Evolutionary conservation across 2,888 invertebrate genomes (phyloP), one percentile per base, ranked within the genome.

Genomic region (Rhingia campestris): DNA sequence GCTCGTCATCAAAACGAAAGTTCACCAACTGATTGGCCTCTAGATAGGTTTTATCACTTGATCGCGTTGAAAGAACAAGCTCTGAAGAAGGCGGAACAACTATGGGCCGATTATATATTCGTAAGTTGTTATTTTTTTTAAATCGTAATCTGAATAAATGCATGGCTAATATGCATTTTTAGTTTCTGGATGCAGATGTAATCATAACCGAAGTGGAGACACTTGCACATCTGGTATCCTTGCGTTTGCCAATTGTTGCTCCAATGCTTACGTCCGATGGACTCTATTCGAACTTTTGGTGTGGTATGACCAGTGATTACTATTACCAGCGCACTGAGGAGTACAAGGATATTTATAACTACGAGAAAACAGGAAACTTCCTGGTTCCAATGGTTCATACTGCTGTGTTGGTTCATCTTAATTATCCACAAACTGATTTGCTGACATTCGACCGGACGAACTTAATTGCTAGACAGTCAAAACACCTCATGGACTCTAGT

Each of bases 261-360:
- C 98, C 99, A 0, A 95, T 98, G 95, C 92, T 99, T 37, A 92
- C 94, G 67, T 96, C 98, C 0, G 96, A 97, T 79, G 96, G 96
- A 10, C 91, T 96, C 43, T 99, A 98, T 91, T 97, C 97, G 14
- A 99, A 99, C 91, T 99, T 97, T 91, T 99, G 99, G 99, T 96
- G 96, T 87, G 98, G 96, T 4, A 98, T 99, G 96, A 94, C 96
- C 0, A 93, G 94, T 0, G 93, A 95, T 81, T 97, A 95, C 89
- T 96, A 98, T 90, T 97, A 97, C 89, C 91, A 93, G 86, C 93
- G 98, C 88, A 96, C 97, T 0, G 95, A 96, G 4, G 95, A 96
- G 53, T 99, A 99, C 89, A 94, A 95, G 87, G 94, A 95, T 1
- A 96, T 98, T 61, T 92, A 97, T 51, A 93, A 94, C 82, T 91